Base-by-base conservation (phyloP, 2,797 vertebrate genomes). In the Florisuga fusca region DNA sequence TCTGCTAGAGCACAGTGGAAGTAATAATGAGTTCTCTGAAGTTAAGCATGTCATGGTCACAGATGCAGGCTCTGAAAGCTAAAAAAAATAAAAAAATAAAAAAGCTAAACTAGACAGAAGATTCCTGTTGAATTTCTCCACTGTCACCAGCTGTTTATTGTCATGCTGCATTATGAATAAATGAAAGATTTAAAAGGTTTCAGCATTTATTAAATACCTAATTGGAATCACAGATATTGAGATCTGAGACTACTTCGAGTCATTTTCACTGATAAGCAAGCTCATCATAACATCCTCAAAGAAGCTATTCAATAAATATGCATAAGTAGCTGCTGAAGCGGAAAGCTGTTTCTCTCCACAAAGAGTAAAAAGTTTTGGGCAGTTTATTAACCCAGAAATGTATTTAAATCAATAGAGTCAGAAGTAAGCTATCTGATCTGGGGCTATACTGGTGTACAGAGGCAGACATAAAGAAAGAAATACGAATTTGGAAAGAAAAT, bases 201-300 rank as follows among this genome's bases (percentile, higher is more conserved):
- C 46, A 82, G 86, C 68, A 78, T 80, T 94, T 94, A 93, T 93
- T 95, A 93, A 86, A 95, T 80, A 81, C 57, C 66, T 96, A 94
- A 92, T 86, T 95, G 93, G 89, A 94, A 95, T 89, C 90, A 93
- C 45, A 87, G 91, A 93, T 90, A 95, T 3, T 89, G 83, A 85
- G 90, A 93, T 94, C 89, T 90, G 74, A 90, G 62, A 83, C 80
- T 82, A 87, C 66, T 64, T 90, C 62, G 82, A 96, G 78, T 61
- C 25, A 68, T 83, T 86, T 94, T 85, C 66, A 66, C 72, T 92
- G 84, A 84, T 91, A 96, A 93, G 76, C 58, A 87, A 79, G 48
- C 69, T 93, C 84, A 86, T 83, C 71, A 83, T 43, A 94, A 69
- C 59, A 92, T 69, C 55, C 81, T 93, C 76, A 95, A 93, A 95